Evolutionary conservation across 2,888 invertebrate species (phyloP), one percentile per base, ranked within the genome.

Genomic region (Andrena trimmerana): DNA sequence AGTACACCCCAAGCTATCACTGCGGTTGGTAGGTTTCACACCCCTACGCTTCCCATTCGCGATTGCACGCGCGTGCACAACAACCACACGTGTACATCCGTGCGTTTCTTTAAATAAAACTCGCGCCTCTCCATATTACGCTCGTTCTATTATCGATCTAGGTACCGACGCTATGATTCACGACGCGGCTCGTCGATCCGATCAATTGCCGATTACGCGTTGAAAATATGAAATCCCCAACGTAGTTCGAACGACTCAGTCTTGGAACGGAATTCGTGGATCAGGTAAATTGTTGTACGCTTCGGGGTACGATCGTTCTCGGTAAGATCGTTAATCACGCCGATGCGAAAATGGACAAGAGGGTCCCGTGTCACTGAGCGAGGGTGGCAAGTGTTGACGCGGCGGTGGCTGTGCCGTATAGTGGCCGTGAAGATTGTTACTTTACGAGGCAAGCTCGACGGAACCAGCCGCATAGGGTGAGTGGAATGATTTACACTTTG

Each of bases 1-100:
- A 87, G 87, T 87, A 80, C 87, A 86, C 85, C 83, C 85, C 87
- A 84, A 87, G 81, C 83, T 75, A 84, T 78, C 87, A 77, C 78
- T 74, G 87, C 84, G 87, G 83, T 85, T 77, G 74, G 83, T 71
- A 74, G 83, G 78, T 81, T 74, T 69, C 78, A 77, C 62, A 60
- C 3, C 54, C 42, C 36, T 36, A 62, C 67, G 29, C 16, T 7
- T 57, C n/a, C 7, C 27, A 36, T 13, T 36, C 33, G 2, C 65
- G 29, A 77, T 36, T 66, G 57, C 84, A 80, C 77, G 81, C 71
- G 74, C 67, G 60, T 24, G 66, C 72, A 48, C 65, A 65, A 42
- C 20, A 60, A 67, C 74, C 57, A 74, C 81, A 73, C 74, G 78
- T 67, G 66, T 27, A 33, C 63, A 48, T 62, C 52, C 42, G 54